Conservation (phyloP, 2,113 vertebrate genomes). For the Cyprinus carpio region DNA sequence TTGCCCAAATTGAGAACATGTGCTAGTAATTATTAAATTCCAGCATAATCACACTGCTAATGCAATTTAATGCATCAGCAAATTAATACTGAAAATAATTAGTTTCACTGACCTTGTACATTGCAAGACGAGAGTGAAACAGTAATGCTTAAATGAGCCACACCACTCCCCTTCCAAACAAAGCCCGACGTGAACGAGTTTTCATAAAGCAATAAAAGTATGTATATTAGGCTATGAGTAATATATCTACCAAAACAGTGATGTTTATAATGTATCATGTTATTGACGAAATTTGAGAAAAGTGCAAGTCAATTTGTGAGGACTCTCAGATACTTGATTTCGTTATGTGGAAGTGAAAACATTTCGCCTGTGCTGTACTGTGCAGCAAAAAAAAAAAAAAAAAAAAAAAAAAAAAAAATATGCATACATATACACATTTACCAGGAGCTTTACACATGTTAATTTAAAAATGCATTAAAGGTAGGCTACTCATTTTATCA, state of each 20-base stretch:
- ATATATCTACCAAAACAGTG: slow-evolving; percentile 4
- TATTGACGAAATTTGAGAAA: neutral
- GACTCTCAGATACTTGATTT: too few species aligned
- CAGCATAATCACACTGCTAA: slow-evolving; percentile 73
- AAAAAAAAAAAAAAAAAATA: too few species aligned
- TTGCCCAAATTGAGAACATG: slow-evolving; percentile 82
- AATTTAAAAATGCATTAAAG: neutral
- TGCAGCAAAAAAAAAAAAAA: too few species aligned
- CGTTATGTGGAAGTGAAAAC: too few species aligned
- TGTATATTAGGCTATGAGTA: neutral
- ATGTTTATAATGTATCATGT: slow-evolving; percentile 24
- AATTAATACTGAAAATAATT: slow-evolving; percentile 79
- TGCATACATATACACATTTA: too few species aligned
- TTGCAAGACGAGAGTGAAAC: slow-evolving; percentile 52
- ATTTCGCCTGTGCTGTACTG: too few species aligned
- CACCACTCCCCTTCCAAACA: slow-evolving; percentile 31
- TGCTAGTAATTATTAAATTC: slow-evolving; percentile 81
- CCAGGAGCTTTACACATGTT: neutral
- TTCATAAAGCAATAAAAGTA: slow-evolving; percentile 34
- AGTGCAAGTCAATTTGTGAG: neutral
- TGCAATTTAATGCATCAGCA: slow-evolving; percentile 80
- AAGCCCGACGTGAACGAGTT: slow-evolving; percentile 35
- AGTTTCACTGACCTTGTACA: slow-evolving; percentile 77
- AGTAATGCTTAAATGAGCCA: slow-evolving; percentile 50
- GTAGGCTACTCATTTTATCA: too few species aligned